Conservation (phyloP, 2,113 vertebrate genomes). For the Chiloscyllium plagiosum region DNA sequence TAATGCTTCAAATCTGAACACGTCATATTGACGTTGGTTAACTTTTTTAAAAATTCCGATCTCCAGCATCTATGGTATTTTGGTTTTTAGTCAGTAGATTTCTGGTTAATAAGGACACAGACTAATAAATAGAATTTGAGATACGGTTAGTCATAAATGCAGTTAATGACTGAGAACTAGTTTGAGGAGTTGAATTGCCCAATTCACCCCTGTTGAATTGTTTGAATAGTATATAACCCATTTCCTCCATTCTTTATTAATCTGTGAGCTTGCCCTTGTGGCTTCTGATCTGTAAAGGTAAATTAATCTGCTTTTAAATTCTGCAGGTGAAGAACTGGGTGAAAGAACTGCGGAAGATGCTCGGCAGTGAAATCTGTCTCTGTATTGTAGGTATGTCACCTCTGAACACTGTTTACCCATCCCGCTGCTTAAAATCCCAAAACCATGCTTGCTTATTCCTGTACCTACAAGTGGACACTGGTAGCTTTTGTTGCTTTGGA, state of each 20-base stretch:
- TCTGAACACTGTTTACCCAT: not conserved
- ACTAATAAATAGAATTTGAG: not conserved
- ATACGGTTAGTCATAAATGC: not conserved
- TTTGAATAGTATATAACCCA: not conserved
- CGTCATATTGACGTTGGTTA: no score
- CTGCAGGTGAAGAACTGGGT: constrained; percentile 98
- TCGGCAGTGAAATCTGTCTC: constrained; percentile 98
- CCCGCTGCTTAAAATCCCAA: not conserved
- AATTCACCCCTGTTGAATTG: not conserved
- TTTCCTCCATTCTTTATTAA: not conserved
- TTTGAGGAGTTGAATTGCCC: not conserved
- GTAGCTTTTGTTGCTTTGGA: not conserved
- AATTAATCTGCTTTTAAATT: not conserved
- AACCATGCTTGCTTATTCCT: not conserved
- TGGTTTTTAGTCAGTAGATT: no score
- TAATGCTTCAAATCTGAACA: no score
- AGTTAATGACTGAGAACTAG: not conserved
- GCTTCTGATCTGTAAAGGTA: no score
- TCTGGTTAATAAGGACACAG: not conserved
- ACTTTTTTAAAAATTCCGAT: no score
- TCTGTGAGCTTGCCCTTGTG: not conserved
- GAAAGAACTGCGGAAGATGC: constrained; percentile 97
- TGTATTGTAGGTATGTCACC: constrained; percentile 93
- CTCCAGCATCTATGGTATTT: no score
- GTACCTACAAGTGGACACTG: not conserved